A percentile compares a stretch with the other conserved stretches of the same genome.
phyloP scores from a whole-genome alignment of 2,888 invertebrate genomes.

The Chesias legatella region DNA sequence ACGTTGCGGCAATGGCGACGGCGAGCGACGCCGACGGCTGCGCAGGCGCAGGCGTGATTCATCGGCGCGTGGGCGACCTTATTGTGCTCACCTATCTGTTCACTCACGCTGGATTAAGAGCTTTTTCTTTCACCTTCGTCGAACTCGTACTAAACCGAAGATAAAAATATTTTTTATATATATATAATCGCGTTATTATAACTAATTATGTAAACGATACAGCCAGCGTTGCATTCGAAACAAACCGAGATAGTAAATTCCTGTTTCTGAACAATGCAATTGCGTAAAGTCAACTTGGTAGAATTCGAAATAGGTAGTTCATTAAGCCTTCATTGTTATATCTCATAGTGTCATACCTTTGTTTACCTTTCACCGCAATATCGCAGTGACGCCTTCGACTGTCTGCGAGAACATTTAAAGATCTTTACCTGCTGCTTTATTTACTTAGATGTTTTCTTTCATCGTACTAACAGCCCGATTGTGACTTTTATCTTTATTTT shows the following conservation, averaged over 20 bases:
- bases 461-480: constrained; percentile 36
- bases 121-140: constrained; percentile 60
- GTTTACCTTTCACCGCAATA: constrained; percentile 54
- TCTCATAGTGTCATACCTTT: constrained; percentile 48
- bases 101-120: constrained; percentile 56
- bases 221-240: constrained; percentile 30
- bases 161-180: constrained; percentile 23
- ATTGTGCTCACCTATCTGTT: constrained; percentile 65
- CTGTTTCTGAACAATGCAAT: constrained; percentile 43
- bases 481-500: constrained; percentile 36
- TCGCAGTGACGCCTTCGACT: constrained; percentile 19
- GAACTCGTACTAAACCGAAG: constrained; percentile 27
- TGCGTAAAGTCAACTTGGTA: constrained; percentile 45
- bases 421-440: constrained; percentile 50
- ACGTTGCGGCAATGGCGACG: constrained; percentile 58
- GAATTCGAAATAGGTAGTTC: constrained; percentile 55
- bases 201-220: constrained; percentile 26
- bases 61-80: constrained; percentile 75
- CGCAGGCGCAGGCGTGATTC: constrained; percentile 62
- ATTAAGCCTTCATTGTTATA: constrained; percentile 65
- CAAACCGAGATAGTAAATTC: constrained; percentile 37
- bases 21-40: too few relatives aligned
- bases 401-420: constrained; percentile 37
- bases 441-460: constrained; percentile 51
- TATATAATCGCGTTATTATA: constrained; percentile 18